Base-by-base conservation (phyloP, 2,888 invertebrate genomes). In the Orgyia antiqua region DNA sequence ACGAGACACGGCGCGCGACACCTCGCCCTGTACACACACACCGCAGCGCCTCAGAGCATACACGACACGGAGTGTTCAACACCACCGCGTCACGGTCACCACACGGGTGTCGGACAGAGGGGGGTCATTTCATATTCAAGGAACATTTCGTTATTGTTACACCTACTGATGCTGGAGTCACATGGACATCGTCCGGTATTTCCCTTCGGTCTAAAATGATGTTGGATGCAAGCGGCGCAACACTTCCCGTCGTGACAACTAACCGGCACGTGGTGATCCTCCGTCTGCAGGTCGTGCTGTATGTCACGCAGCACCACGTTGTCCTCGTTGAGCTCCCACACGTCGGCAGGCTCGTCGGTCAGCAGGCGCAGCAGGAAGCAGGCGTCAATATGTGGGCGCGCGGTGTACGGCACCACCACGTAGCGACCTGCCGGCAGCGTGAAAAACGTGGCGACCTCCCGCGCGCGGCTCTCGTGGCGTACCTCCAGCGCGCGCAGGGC, bases 311-410 rank as follows among this genome's bases (percentile, higher is more conserved):
- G 88, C 26, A 93, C 82, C 84, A 90, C 87, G 68, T 93, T 93
- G 68, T 93, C 93, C 59, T 93, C 92, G 68, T 93, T 93, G 34
- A 91, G 91, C 80, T 93, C 92, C 92, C 92, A 93, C 47, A 93
- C 91, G 70, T 91, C 91, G 51, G 91, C 89, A 67, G 90, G 91
- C 60, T 91, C 90, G 73, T 93, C 92, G 8, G 92, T 92, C 47
- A 92, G 87, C 46, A 93, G 89, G 51, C 92, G 82, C 45, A 93
- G 80, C 39, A 93, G 83, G 74, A 93, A 93, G 71, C 90, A 90
- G 37, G 90, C 91, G 64, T 92, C 91, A 40, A 89, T 82, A 77
- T 91, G 89, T 33, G 92, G 88, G 36, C 88, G 84, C 46, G 90
- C 89, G 33, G 92, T 90, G 78, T 92, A 92, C 36, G 93, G 92